These are phyloP conservation scores for Dynastes grantii DNA, from an alignment of 2,888 invertebrate species.

Conservation along the genomic window DNA sequence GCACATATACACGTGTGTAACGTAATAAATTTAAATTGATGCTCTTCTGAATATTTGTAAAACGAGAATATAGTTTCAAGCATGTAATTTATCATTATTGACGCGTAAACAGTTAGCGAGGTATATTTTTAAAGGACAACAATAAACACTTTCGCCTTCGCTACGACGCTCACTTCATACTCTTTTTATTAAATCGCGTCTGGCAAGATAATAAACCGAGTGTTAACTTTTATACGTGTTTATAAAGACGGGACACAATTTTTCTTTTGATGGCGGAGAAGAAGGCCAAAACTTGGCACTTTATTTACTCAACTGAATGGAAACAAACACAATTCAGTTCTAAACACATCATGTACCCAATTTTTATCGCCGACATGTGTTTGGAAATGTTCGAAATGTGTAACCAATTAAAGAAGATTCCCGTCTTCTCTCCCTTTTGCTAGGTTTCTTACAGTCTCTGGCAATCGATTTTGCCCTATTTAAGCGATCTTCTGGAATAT, in stretches of 20 bases:
- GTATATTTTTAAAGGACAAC: not conserved
- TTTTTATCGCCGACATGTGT: slow-evolving; percentile 41
- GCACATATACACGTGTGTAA: not conserved
- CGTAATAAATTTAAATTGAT: no score
- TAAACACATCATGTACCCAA: slow-evolving; percentile 36
- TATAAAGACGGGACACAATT: slow-evolving; percentile 16
- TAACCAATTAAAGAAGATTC: slow-evolving; percentile 40
- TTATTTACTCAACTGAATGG: slow-evolving; percentile 15
- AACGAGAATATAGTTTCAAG: no score
- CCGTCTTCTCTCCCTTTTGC: slow-evolving; percentile 6
- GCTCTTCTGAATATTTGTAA: no score
- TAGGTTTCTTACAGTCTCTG: not conserved
- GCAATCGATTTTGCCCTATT: not conserved
- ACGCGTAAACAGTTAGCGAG: not conserved
- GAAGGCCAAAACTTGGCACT: not conserved
- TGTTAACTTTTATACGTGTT: not conserved
- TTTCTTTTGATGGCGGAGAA: not conserved
- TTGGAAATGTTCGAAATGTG: slow-evolving; percentile 31
- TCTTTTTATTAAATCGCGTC: not conserved
- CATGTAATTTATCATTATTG: no score
- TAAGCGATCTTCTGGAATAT: not conserved
- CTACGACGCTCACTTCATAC: not conserved
- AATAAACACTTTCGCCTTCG: not conserved
- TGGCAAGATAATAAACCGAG: slow-evolving; percentile 2
- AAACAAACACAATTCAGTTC: slow-evolving; percentile 34